These are phyloP conservation scores for Propithecus deckenii DNA, from an alignment of 2,797 vertebrate genomes.

Conservation along the genomic window DNA sequence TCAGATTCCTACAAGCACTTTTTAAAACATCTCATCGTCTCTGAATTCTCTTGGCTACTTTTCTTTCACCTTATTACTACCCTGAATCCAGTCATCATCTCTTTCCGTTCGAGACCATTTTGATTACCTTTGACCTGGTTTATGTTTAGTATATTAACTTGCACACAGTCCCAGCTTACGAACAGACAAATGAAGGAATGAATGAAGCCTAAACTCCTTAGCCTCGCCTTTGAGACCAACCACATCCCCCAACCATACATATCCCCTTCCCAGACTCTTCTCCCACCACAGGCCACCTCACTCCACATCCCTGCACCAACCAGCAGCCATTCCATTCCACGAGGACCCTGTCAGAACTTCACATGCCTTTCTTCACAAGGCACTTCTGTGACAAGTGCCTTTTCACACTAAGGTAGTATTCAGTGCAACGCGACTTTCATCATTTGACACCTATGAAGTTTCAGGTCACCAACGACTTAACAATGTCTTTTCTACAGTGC, in stretches of 20 bases:
- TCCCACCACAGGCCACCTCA: background rate
- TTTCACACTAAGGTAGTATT: background rate
- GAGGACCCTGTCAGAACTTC: background rate
- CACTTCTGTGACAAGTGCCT: background rate
- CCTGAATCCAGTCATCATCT: background rate
- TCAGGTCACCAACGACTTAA: background rate
- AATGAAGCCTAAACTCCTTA: background rate
- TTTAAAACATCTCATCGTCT: background rate
- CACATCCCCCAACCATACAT: background rate
- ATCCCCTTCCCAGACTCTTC: background rate
- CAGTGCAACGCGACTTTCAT: background rate
- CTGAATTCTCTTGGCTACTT: background rate
- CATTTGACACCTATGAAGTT: background rate
- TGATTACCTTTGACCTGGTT: background rate
- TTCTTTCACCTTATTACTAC: background rate
- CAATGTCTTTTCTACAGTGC: background rate
- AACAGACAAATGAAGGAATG: background rate
- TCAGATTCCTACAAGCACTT: background rate
- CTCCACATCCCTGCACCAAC: accelerated
- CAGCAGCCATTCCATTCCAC: background rate
- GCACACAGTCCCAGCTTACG: background rate
- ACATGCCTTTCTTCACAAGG: background rate
- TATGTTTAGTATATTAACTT: background rate
- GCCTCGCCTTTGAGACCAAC: background rate
- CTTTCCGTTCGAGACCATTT: background rate